Evolutionary conservation across 2,113 vertebrate genomes (phyloP), one percentile per base, ranked within the genome.

Genomic region (Mus spicilegus): DNA sequence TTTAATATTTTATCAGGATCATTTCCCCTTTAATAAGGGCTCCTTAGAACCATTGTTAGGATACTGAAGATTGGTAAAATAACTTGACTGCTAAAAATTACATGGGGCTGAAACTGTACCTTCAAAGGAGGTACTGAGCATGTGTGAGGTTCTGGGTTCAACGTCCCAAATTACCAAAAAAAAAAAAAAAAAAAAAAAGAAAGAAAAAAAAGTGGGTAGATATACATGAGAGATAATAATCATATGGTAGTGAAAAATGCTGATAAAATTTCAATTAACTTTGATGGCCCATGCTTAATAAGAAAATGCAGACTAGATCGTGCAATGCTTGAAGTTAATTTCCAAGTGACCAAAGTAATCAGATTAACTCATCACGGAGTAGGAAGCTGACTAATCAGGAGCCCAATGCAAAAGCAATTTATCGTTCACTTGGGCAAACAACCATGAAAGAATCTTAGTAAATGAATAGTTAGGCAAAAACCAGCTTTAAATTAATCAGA

Each of bases 291-390:
- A 46, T 73, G 12, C 49, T 91, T 94, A 88, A 72, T 26, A 94
- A 93, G 70, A 89, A 51, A 84, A 30, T 89, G 11, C 39, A 75
- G 70, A 95, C 72, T 56, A 82, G 24, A 84, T 94, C 51, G 75
- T 75, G 26, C 86, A 65, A 17, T 86, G 19, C 61, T 77, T 81
- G 61, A 89, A 93, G 89, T 91, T 95, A 94, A 91, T 94, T 96
- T 93, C 84, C 63, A 78, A 65, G 42, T 94, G 49, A 4, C 70
- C 87, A 80, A 87, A 93, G 76, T 77, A 54, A 93, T 93, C 84
- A 94, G 39, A 78, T 42, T 89, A 94, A 89, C n/a, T 92, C 24
- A 69, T 89, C 20, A 94, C 63, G 4, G 67, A 89, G 49, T 20
- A 87, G 16, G 78, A 85, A 73, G 46, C 42, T 61, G 90, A 49